Evolutionary conservation across 2,797 vertebrate species (phyloP), one percentile per base, ranked within the genome.

Genomic region (Malacoraja senta): DNA sequence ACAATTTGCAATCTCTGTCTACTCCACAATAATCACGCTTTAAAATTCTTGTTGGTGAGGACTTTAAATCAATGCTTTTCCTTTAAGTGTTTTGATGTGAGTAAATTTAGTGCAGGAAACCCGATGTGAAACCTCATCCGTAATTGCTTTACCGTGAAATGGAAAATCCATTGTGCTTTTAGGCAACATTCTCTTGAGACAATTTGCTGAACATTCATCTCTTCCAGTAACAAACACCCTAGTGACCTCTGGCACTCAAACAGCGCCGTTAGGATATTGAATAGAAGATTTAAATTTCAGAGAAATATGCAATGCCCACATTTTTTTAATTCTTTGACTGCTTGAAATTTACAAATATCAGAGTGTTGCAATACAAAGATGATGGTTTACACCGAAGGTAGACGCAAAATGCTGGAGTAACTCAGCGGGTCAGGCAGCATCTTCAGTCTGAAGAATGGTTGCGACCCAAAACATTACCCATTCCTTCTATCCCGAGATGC

Each of bases 91-190:
- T 88, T 88, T 65, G 84, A 63, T 35, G n/a, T 32, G 61, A 63
- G 32, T 84, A 84, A n/a, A 35, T 88, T 32, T 68, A 29, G 58
- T 86, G 63, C 58, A 63, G 83, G 83, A 86, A 86, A 86, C n/a
- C 4, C 53, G n/a, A n/a, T 63, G 44, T 29, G 58, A n/a, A 24
- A 35, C 61, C 65, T 88, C 63, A 88, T n/a, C 84, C 29, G 17
- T 65, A 88, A 88, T 65, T 88, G 84, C 84, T 88, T 88, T 38
- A 32, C 61, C 84, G 68, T 68, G 84, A 88, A 88, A 88, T 68
- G 84, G 84, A 88, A 88, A 86, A 35, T 19, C 61, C 15, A 35
- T 88, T 88, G 63, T 84, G 63, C 61, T 88, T 88, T 88, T 35
- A 68, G 63, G 68, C 61, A 21, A 35, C n/a, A 17, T n/a, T 35